These are phyloP conservation scores for Apoda limacodes DNA, from an alignment of 2,888 invertebrate genomes.

Conservation along the genomic window DNA sequence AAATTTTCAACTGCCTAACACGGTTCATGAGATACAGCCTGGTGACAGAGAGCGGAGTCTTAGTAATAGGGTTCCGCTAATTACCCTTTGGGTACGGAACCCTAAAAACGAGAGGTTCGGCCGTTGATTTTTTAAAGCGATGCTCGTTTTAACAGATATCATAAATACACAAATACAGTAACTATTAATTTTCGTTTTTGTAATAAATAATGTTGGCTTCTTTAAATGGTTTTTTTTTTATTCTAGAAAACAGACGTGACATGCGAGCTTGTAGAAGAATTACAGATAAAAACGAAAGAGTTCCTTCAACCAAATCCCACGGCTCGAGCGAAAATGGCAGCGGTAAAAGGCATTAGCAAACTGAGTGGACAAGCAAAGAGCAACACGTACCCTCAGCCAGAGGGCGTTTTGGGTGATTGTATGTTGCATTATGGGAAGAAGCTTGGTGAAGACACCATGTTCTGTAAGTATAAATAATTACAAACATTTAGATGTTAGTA, in stretches of 20 bases:
- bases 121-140: too few species aligned
- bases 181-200: not conserved
- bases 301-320: constrained; percentile 99
- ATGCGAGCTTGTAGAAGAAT: constrained; percentile 95
- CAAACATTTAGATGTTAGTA: not conserved
- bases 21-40: too few species aligned
- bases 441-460: constrained; percentile 94
- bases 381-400: constrained; percentile 98
- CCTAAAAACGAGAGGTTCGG: too few species aligned
- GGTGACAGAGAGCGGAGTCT: too few species aligned
- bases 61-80: too few species aligned
- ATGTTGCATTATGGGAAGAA: constrained; percentile 96
- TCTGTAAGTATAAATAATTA: constrained; percentile 80
- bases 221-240: constrained; percentile 16
- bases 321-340: constrained; percentile 94
- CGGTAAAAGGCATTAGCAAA: constrained; percentile 96
- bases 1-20: too few species aligned
- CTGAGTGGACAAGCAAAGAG: constrained; percentile 96
- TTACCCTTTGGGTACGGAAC: too few species aligned
- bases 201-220: not conserved
- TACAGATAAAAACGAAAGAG: constrained; percentile 97
- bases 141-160: too few species aligned
- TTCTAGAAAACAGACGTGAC: constrained; percentile 98
- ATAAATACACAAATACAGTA: too few species aligned
- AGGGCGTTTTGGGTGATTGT: constrained; percentile 96